phyloP scores from a whole-genome alignment of 2,797 vertebrate genomes.

The Morelia viridis region DNA sequence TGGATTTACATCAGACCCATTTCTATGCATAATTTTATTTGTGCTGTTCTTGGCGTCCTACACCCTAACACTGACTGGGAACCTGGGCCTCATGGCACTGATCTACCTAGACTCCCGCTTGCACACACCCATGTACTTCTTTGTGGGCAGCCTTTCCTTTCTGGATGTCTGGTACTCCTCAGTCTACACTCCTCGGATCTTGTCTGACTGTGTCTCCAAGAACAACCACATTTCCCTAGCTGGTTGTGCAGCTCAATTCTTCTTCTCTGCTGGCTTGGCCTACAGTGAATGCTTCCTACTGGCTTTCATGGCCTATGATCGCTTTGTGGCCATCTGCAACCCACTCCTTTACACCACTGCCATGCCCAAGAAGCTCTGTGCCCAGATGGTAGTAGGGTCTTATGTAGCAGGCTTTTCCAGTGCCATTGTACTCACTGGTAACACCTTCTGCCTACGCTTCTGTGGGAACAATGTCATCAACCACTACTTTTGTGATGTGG shows the following conservation, averaged over 20 bases:
- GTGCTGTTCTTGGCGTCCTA: too few species aligned
- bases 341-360: slow-evolving; percentile 44
- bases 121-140: too few species aligned
- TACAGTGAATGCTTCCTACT: slow-evolving; percentile 56
- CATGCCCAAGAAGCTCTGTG: slow-evolving; percentile 52
- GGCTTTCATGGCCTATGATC: slow-evolving; percentile 59
- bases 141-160: too few species aligned
- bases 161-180: slow-evolving; percentile 59
- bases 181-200: slow-evolving; percentile 55
- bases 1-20: slow-evolving; percentile 49
- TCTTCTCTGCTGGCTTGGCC: slow-evolving; percentile 52
- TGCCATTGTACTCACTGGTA: slow-evolving; percentile 44
- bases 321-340: slow-evolving; percentile 45
- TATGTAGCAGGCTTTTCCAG: slow-evolving; percentile 46
- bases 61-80: too few species aligned
- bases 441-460: slow-evolving; percentile 49
- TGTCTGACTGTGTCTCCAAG: slow-evolving; percentile 49
- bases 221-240: slow-evolving; percentile 55
- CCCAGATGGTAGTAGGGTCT: slow-evolving; percentile 38
- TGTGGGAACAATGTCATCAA: slow-evolving; percentile 61
- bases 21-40: background rate
- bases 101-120: too few species aligned
- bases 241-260: slow-evolving; percentile 49
- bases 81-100: too few species aligned
- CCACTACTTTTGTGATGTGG: slow-evolving; percentile 59